Base-by-base conservation (phyloP, 2,888 invertebrate genomes). In the Ochropleura plecta region DNA sequence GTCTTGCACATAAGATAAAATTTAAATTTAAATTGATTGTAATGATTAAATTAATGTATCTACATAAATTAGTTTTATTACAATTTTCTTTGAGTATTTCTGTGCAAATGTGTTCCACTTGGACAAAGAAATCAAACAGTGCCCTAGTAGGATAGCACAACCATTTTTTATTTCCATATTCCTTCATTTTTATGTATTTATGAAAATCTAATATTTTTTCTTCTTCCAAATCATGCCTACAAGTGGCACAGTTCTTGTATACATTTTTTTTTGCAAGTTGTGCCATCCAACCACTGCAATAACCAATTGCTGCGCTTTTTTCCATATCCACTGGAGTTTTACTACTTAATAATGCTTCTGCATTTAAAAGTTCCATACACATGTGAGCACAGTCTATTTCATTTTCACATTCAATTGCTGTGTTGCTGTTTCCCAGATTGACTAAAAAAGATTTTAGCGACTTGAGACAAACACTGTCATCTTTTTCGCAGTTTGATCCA, bases 31-130 rank as follows among this genome's bases (percentile, higher is more conserved):
- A 40, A 51, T 51, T 51, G 0, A 51, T 66, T 0, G 42, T 66
- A 8, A 66, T 53, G 0, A 67, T 67, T 44, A 67, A 20, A 0
- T 55, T 44, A 9, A 55, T 67, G 0, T 67, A 67, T 7, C 51
- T 20, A 42, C 66, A 4, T 16, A 67, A 20, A 48, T 55, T 42
- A 14, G 1, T 42, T 65, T 12, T 66, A 51, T n/a, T 66, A 18
- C 65, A 65, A 12, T 53, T 18, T 12, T 66, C 42, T 53, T 65
- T 65, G 1, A 65, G 18, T 40, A 65, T 49, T 65, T 49, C 65
- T 40, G 10, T 63, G 12, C 44, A 63, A 12, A 63, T 63, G n/a
- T 63, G n/a, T 46, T 63, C 63, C n/a, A n/a, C 64, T 64, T 64
- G 16, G 30, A 9, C 49, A 48, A 48, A 64, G 49, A 64, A 64